Base-by-base conservation (phyloP, 1,140 invertebrate genomes). In the Lithobius niger region DNA sequence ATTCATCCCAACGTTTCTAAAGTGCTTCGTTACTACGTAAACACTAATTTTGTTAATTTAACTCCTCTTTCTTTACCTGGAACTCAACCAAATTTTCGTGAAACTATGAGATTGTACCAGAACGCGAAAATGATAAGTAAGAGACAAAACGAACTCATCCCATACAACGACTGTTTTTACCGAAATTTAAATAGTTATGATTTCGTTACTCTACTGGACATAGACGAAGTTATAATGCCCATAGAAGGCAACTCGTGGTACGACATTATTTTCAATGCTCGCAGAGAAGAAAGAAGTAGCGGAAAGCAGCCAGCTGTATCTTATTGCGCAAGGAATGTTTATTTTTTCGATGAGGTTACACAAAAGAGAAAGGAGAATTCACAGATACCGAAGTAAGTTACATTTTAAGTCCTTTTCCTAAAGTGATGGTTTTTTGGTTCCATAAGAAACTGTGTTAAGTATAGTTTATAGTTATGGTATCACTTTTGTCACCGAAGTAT, bases 141-240 rank as follows among this genome's bases (percentile, higher is more conserved):
- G 67, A 73, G 92, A 15, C 88, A 95, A 65, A 93, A 95, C 69
- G 92, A 97, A 69, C 75, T 97, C 31, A 92, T 97, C 61, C 91
- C 93, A 0, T 96, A 96, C 74, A 97, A 97, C 69, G 93, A 97
- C 67, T 97, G 93, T 65, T 75, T 97, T 2, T 96, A 97, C 71
- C 19, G 36, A 4, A 58, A 69, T 53, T 36, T 62, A 4, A 26
- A 60, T 22, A 61, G 53, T 27, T 71, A 72, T 44, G 60, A 72
- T 21, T 73, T 67, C 58, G 58, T 74, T 18, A 61, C 69, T 0
- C 61, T 74, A 4, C 50, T 72, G 10, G 71, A 73, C 44, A 72
- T 66, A 15, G 71, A 73, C 57, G 71, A 73, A 57, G 54, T 75
- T 4, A 65, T 74, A n/a, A 68, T 74, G 57, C 71, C 71, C 2